Evolutionary conservation across 2,797 vertebrate genomes (phyloP), one percentile per base, ranked within the genome.

Genomic region (Cichlasoma orientale): DNA sequence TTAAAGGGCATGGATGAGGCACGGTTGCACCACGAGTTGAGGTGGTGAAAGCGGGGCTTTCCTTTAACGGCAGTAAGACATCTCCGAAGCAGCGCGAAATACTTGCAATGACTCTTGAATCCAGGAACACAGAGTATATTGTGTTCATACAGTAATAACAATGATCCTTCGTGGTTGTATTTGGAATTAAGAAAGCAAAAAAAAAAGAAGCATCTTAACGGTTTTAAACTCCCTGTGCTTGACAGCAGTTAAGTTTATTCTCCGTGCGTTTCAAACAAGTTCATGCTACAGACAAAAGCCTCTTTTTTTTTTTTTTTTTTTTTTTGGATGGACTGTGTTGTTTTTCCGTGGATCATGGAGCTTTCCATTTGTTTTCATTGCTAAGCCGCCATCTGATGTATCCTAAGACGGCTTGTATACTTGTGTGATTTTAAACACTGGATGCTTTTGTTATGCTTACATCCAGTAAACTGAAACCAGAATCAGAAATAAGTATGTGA

Each of bases 321-420:
- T 31, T 31, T 82, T 76, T 80, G 75, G 53, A 75, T 11, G 16
- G 50, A 68, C 8, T 31, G 14, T 79, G 59, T 59, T 85, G 75
- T 80, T 82, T 80, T 75, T 29, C 55, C 63, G 1, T 71, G 81
- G 72, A 80, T 80, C 72, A 38, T 7, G 5, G 9, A 73, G 82
- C 70, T 83, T 81, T 83, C 9, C n/a, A 16, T 72, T 82, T 81
- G 77, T 82, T 86, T 69, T 87, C 58, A 31, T 61, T 73, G 75
- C 74, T 80, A 25, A 81, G 56, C 72, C 77, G 14, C 86, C 84
- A 74, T 84, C 80, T 91, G 80, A 90, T 72, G 18, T 56, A 53
- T 75, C 44, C 27, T 80, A 47, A 59, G 23, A 75, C 58, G 78
- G 56, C 44, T 21, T 72, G 50, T n/a, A 56, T 75, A 74, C 25